Percentiles rank a stretch among this genome's conserved stretches.
Evolutionary conservation across 2,113 vertebrate species (phyloP).

Genomic region (Daboia siamensis): DNA sequence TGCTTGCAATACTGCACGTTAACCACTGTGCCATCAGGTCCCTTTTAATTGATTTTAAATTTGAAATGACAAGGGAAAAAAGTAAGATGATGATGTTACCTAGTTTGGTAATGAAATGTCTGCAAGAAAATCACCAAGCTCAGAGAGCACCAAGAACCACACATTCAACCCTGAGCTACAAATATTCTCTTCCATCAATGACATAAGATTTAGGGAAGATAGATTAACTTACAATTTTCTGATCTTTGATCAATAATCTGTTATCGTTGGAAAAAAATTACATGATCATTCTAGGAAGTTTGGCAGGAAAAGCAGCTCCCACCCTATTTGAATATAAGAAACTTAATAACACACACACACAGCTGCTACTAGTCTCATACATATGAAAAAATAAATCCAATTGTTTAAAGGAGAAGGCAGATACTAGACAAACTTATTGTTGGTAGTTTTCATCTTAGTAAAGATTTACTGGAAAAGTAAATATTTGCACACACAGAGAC

Average conservation of each 20-base stretch:
- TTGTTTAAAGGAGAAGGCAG: not conserved
- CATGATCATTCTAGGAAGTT: not conserved
- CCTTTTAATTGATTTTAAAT: not conserved
- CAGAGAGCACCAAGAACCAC: not conserved
- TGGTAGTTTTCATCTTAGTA: not conserved
- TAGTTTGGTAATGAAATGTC: not conserved
- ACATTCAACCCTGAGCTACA: not conserved
- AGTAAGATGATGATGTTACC: not conserved
- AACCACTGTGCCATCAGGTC: not conserved
- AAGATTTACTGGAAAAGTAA: not conserved
- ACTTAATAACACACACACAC: not conserved
- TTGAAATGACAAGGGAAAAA: not conserved
- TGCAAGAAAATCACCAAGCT: not conserved
- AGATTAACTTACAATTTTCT: not conserved
- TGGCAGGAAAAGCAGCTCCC: not conserved
- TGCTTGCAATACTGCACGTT: not conserved
- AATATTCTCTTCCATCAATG: not conserved
- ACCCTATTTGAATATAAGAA: not conserved
- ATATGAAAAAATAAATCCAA: not conserved
- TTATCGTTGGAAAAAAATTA: not conserved
- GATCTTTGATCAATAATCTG: not conserved
- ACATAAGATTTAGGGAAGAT: not conserved
- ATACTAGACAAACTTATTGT: not conserved
- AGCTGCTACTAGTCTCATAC: not conserved
- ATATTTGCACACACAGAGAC: not conserved